These are phyloP conservation scores for Philotrypesis tridentata DNA, from an alignment of 1,140 invertebrate genomes.

Conservation along the genomic window DNA sequence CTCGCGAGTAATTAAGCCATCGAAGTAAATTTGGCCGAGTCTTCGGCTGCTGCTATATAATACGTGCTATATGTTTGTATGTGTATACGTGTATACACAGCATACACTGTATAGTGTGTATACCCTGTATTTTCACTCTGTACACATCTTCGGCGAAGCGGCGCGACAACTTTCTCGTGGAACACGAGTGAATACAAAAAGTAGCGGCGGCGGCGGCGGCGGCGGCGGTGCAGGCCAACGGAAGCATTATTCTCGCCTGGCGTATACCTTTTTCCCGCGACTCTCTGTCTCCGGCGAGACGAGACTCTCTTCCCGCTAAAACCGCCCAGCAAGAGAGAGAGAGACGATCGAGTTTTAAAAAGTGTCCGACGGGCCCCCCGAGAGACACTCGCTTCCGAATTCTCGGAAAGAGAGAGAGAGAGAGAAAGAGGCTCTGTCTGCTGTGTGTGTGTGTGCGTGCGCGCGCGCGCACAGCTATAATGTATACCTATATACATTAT, in stretches of 20 bases:
- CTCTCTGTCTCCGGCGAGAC: background rate
- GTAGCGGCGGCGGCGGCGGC: no score
- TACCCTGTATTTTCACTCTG: background rate
- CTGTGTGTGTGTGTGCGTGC: no score
- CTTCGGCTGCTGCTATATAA: no score
- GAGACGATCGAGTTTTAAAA: slow-evolving; percentile 10
- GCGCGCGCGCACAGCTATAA: no score
- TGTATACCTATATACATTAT: background rate
- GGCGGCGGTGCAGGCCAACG: background rate
- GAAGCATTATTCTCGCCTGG: slow-evolving; percentile 17
- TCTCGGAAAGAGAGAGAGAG: slow-evolving; percentile 15
- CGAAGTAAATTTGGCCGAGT: background rate
- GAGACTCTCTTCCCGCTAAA: slow-evolving; percentile 6
- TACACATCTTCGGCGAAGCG: background rate
- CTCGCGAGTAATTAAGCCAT: background rate
- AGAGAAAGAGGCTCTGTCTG: no score
- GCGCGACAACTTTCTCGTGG: background rate
- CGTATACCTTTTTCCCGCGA: background rate
- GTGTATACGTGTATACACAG: no score
- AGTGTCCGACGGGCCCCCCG: background rate
- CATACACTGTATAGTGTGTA: no score
- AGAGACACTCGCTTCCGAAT: slow-evolving; percentile 15
- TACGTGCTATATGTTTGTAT: no score
- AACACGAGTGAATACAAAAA: background rate
- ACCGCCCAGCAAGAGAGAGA: background rate